Evolutionary conservation across 2,888 invertebrate genomes (phyloP), one percentile per base, ranked within the genome.

Genomic region (Acronicta psi): DNA sequence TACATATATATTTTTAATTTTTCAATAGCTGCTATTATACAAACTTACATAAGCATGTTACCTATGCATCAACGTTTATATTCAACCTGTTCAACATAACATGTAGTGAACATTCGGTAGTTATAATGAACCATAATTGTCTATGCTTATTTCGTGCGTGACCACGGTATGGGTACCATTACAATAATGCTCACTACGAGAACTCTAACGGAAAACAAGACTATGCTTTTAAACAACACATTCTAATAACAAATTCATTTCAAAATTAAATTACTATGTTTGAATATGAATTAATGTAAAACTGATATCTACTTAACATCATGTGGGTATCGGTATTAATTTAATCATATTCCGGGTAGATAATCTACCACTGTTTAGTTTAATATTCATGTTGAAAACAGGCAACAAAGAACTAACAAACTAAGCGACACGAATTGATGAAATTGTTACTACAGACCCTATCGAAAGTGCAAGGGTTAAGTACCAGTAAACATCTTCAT

Each of bases 401-500:
- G 53, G 59, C 55, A 34, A 62, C 51, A 66, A 74, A 61, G 50
- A 34, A 53, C 18, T 18, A 44, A 80, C 81, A 81, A 6, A 80
- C 64, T 54, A 70, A 78, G 74, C 82, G 80, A 77, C 69, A 87
- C 84, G 83, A 88, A 90, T 89, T 86, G 86, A 90, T 90, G 77
- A 75, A 83, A 80, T 81, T 82, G 86, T 77, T 80, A 70, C 77
- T 69, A 66, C 49, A 66, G 51, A 74, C 76, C 80, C 72, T 60
- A 69, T 74, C 51, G 58, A 68, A 57, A 80, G 90, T 81, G 78
- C 84, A 92, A 88, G 91, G 92, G 93, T 92, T 93, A 92, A 93
- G 80, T 87, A 79, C 84, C 81, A 86, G 85, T 85, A 90, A 92
- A 91, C 90, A 91, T 89, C 89, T 92, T 86, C 79, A 92, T 90